These are phyloP conservation scores for Lasioglossum albipes DNA, from an alignment of 1,140 invertebrate species.

Conservation along the genomic window DNA sequence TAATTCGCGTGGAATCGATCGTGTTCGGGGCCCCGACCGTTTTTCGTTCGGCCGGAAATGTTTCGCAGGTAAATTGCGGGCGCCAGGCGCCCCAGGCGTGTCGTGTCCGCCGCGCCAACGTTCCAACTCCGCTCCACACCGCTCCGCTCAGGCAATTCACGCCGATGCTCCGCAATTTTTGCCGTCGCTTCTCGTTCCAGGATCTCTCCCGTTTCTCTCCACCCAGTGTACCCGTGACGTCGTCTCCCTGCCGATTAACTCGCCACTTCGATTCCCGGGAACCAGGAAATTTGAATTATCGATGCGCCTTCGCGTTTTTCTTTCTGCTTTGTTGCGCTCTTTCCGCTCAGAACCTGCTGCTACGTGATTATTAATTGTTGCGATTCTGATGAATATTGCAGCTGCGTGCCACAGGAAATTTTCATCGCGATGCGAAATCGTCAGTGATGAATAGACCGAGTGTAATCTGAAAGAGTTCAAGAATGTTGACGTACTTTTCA, in stretches of 20 bases:
- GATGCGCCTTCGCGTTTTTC: too few relatives aligned
- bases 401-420: too few relatives aligned
- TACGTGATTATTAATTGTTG: too few relatives aligned
- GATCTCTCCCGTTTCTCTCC: neutral
- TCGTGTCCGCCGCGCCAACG: constrained; percentile 11
- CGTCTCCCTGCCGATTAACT: neutral
- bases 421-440: too few relatives aligned
- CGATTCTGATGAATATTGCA: too few relatives aligned
- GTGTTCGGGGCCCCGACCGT: constrained; percentile 25
- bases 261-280: neutral
- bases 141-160: constrained; percentile 37
- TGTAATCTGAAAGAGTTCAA: too few relatives aligned
- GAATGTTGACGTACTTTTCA: too few relatives aligned
- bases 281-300: neutral
- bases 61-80: constrained; percentile 63
- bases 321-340: too few relatives aligned
- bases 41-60: constrained; percentile 57
- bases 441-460: too few relatives aligned
- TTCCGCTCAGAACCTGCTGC: too few relatives aligned
- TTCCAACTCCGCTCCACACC: too few relatives aligned
- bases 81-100: constrained; percentile 55
- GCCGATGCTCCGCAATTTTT: constrained; percentile 42
- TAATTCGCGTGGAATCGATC: constrained; percentile 65
- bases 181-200: constrained; percentile 20
- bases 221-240: neutral